Evolutionary conservation across 1,140 invertebrate species (phyloP).

Genomic region (Berghia stephanieae): DNA sequence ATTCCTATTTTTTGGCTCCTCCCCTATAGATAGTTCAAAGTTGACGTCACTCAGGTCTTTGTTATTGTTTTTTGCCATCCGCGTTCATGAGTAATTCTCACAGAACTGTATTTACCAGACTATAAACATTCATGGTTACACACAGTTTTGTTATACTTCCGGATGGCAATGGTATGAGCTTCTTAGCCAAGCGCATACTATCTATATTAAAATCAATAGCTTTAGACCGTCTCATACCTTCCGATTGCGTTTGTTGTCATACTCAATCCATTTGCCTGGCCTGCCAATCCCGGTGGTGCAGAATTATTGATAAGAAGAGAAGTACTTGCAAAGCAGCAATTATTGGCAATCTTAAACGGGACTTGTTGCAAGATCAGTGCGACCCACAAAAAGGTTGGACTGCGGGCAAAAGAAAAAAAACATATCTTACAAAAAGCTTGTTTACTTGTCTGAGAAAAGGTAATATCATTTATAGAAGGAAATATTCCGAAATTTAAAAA

Average conservation of each 20-base stretch:
- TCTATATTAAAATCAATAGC: neutral
- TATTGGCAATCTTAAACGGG: conserved; percentile 45
- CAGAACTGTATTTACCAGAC: too few species aligned
- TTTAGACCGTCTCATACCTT: conserved; percentile 24
- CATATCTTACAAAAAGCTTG: too few species aligned
- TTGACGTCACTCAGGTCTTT: too few species aligned
- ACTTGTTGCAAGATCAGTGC: conserved; percentile 43
- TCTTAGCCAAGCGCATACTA: neutral
- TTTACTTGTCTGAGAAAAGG: too few species aligned
- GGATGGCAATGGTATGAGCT: neutral
- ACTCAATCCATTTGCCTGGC: conserved; percentile 55
- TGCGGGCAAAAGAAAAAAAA: conserved; percentile 37
- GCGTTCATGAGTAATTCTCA: too few species aligned
- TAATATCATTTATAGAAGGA: too few species aligned
- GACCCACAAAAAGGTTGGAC: conserved; percentile 45
- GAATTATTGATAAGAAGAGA: conserved; percentile 61
- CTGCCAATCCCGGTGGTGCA: conserved; percentile 45
- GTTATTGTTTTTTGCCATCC: too few species aligned
- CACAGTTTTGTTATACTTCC: too few species aligned
- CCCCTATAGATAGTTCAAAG: too few species aligned
- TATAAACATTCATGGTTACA: too few species aligned
- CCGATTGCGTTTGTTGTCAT: conserved; percentile 57
- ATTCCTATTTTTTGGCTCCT: too few species aligned
- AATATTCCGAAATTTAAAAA: too few species aligned
- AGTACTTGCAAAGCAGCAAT: conserved; percentile 55